A percentile compares a stretch with the other conserved stretches of the same genome.
These are phyloP conservation scores for Rhopalosiphum padi DNA, from an alignment of 1,140 invertebrate species.

Conservation along the genomic window DNA sequence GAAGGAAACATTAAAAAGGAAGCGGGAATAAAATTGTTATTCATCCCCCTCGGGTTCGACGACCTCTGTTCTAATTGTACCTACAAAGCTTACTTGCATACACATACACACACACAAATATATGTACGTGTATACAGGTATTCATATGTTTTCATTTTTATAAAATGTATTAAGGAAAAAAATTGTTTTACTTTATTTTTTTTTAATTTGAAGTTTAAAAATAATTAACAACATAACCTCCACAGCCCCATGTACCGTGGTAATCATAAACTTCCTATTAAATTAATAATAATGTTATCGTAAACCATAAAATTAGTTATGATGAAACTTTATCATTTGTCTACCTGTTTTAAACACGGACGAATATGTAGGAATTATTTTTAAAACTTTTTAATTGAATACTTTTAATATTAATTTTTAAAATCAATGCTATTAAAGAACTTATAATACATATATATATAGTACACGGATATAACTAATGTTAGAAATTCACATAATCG, in stretches of 20 bases:
- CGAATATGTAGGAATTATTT: not conserved
- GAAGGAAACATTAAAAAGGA: not conserved
- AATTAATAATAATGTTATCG: not conserved
- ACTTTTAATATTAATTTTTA: not conserved
- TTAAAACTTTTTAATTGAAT: not conserved
- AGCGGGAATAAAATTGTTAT: not conserved
- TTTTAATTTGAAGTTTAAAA: not conserved
- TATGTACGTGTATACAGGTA: too few relatives aligned
- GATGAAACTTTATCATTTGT: not conserved
- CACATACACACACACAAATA: not conserved
- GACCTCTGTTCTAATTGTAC: not conserved
- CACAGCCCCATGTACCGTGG: too few relatives aligned
- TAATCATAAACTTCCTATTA: conserved; percentile 6
- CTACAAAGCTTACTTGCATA: not conserved
- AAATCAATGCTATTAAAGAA: not conserved
- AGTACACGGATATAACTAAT: not conserved
- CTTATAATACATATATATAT: not conserved
- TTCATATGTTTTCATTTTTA: not conserved
- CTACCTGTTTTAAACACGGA: not conserved
- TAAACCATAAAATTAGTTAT: not conserved
- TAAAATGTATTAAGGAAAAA: not conserved
- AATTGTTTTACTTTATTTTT: not conserved
- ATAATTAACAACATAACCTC: not conserved
- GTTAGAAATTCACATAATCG: not conserved
- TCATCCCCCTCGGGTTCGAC: conserved; percentile 7